A percentile compares a stretch with the other conserved stretches of the same genome.
phyloP scores from a whole-genome alignment of 1,140 invertebrate species.

The Ephestia elutella region DNA sequence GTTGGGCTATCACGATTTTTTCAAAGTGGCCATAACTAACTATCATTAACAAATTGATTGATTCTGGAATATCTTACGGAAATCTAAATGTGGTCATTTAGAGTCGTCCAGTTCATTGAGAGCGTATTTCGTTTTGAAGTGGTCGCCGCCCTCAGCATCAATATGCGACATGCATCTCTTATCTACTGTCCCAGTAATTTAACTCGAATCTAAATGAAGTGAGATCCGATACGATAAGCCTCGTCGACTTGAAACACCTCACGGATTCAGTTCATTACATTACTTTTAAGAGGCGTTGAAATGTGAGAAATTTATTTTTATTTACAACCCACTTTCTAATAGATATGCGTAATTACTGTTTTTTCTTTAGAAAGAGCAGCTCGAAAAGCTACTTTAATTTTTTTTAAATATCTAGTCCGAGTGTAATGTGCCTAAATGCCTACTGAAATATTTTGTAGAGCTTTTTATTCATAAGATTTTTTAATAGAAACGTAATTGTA shows the following conservation, averaged over 20 bases:
- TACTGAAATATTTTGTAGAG: too few species aligned
- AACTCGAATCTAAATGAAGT: conserved; percentile 67
- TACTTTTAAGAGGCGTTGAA: conserved; percentile 48
- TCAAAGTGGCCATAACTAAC: conserved; percentile 11
- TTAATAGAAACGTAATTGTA: too few species aligned
- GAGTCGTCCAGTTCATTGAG: conserved; percentile 46
- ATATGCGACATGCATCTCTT: conserved; percentile 52
- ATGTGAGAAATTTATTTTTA: conserved; percentile 49
- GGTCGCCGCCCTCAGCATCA: conserved; percentile 40
- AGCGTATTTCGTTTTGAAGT: conserved; percentile 40
- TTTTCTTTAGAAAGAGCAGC: not conserved
- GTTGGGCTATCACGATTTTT: not conserved
- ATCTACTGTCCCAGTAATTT: conserved; percentile 63
- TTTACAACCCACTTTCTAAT: conserved; percentile 3
- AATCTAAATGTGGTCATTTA: conserved; percentile 59
- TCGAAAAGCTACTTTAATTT: not conserved
- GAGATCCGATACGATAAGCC: conserved; percentile 67
- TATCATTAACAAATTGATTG: conserved; percentile 25
- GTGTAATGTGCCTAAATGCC: too few species aligned
- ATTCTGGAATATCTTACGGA: conserved; percentile 32
- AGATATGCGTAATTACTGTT: not conserved
- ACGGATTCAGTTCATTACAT: conserved; percentile 56
- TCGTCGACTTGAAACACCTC: conserved; percentile 54
- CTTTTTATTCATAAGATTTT: too few species aligned
- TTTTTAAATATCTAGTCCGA: too few species aligned